Percentiles rank a stretch among this genome's conserved stretches.
Conservation (phyloP, 2,888 invertebrate species). For the Ellobium chinense region DNA sequence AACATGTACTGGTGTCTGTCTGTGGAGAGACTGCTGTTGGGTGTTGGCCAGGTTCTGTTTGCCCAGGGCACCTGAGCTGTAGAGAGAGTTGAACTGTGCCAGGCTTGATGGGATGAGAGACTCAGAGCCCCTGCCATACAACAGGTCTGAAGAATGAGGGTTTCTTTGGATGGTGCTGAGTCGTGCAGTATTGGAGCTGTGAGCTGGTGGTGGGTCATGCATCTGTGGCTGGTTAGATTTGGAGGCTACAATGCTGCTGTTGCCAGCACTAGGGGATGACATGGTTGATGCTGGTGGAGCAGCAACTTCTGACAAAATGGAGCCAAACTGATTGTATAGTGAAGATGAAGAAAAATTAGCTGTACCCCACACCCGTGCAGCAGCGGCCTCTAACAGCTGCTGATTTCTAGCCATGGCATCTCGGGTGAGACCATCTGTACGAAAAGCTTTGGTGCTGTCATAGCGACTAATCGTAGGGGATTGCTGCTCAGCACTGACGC, state of each 20-base stretch:
- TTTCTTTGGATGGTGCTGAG: slow-evolving; percentile 61
- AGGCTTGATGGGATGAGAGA: slow-evolving; percentile 22
- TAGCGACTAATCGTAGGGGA: slow-evolving; percentile 28
- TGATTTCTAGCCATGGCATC: slow-evolving; percentile 32
- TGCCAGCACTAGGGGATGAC: slow-evolving; percentile 14
- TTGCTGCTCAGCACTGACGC: slow-evolving; percentile 44
- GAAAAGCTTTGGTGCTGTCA: slow-evolving; percentile 22
- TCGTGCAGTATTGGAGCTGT: slow-evolving; percentile 60
- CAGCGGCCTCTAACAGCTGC: slow-evolving; percentile 33
- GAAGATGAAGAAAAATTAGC: slow-evolving; percentile 56
- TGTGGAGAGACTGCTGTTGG: slow-evolving; percentile 24
- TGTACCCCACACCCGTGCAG: slow-evolving; percentile 49
- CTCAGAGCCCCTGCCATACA: slow-evolving; percentile 27
- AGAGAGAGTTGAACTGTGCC: slow-evolving; percentile 25
- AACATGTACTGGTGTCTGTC: slow-evolving; percentile 43
- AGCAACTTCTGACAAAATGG: slow-evolving; percentile 32
- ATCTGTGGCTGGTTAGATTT: slow-evolving; percentile 48
- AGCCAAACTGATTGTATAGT: slow-evolving; percentile 52
- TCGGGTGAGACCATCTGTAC: background rate
- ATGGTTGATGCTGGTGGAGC: background rate
- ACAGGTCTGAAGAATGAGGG: slow-evolving; percentile 54
- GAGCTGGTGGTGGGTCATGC: slow-evolving; percentile 73
- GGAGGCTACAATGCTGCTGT: slow-evolving; percentile 29
- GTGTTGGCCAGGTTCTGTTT: background rate
- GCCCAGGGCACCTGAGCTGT: slow-evolving; percentile 13